Evolutionary conservation across 2,113 vertebrate species (phyloP), one percentile per base, ranked within the genome.

Genomic region (Sitta europaea): DNA sequence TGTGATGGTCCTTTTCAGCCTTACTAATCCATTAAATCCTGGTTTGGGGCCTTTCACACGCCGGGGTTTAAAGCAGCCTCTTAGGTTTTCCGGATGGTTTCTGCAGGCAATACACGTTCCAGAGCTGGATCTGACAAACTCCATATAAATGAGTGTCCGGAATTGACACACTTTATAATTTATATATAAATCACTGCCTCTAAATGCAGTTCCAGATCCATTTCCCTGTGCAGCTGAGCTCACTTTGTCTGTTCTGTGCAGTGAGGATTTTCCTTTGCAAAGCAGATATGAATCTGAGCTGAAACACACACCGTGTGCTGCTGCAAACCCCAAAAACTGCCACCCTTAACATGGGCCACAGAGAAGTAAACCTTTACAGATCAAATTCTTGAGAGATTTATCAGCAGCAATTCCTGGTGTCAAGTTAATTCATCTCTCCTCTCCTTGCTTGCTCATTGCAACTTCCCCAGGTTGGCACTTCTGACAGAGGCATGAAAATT

Each of bases 401-500:
- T 62, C 84, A 81, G 40, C 62, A 77, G 92, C 54, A 74, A 14
- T 19, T 43, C 62, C 17, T 3, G 4, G 43, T 71, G 74, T 90
- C 88, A 62, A 76, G 81, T 51, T 40, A 92, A 74, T 92, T 94
- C 82, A 63, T 90, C 3, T 0, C 81, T 73, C 43, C 48, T 90
- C 43, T 93, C 38, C 48, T 72, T 85, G 70, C 81, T 85, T 82
- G 90, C 65, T 86, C 90, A 35, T 73, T 82, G 55, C 93, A 65
- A 7, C 88, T 83, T 95, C 67, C 43, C 72, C 82, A 70, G 93
- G 90, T 93, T 96, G 90, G 80, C 94, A 96, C 95, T 96, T 94
- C 54, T 91, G 95, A 93, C 91, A 96, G 90, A 96, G 51, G 76
- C 88, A 96, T 29, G 96, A 95, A 96, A 96, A 93, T 76, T 62